These are phyloP conservation scores for Agelas oroides DNA, from an alignment of 37 sponge, comb jelly and placozoan genomes.

Conservation along the genomic window DNA sequence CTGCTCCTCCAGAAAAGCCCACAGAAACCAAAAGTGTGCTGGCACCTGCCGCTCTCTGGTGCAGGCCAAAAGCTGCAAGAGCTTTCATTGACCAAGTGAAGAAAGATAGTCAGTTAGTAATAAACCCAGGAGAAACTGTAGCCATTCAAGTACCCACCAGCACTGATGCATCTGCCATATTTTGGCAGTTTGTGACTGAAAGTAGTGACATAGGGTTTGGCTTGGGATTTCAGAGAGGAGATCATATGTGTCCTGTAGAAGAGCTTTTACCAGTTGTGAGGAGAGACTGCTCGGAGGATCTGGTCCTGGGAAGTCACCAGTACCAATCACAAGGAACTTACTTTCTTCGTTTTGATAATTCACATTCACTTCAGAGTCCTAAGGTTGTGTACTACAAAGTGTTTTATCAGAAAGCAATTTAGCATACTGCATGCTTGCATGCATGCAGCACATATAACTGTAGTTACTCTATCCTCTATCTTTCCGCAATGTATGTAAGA, in stretches of 20 bases:
- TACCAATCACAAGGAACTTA: constrained; percentile 81
- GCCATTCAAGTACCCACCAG: constrained; percentile 83
- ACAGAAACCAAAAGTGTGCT: constrained; percentile 1
- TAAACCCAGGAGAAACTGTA: constrained; percentile 81
- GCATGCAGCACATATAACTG: too few relatives aligned
- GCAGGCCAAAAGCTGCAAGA: constrained; percentile 62
- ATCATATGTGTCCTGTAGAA: background rate
- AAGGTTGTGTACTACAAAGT: constrained; percentile 92
- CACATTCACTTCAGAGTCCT: constrained; percentile 73
- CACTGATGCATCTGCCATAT: constrained; percentile 73
- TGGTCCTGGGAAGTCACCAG: constrained; percentile 85
- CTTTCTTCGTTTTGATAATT: constrained; percentile 89
- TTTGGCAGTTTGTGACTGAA: constrained; percentile 93
- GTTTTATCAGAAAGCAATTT: constrained; percentile 65
- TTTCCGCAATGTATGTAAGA: too few relatives aligned
- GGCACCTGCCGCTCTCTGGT: constrained; percentile 71
- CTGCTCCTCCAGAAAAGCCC: background rate
- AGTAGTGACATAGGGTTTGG: constrained; percentile 91
- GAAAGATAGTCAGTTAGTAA: constrained; percentile 14
- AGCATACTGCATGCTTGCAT: too few relatives aligned
- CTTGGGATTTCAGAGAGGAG: constrained; percentile 62
- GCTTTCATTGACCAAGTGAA: constrained; percentile 46
- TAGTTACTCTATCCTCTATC: too few relatives aligned
- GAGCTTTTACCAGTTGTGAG: constrained; percentile 72
- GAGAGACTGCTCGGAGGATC: constrained; percentile 79